Evolutionary conservation across 2,888 invertebrate genomes (phyloP).

Genomic region (Thera obeliscata): DNA sequence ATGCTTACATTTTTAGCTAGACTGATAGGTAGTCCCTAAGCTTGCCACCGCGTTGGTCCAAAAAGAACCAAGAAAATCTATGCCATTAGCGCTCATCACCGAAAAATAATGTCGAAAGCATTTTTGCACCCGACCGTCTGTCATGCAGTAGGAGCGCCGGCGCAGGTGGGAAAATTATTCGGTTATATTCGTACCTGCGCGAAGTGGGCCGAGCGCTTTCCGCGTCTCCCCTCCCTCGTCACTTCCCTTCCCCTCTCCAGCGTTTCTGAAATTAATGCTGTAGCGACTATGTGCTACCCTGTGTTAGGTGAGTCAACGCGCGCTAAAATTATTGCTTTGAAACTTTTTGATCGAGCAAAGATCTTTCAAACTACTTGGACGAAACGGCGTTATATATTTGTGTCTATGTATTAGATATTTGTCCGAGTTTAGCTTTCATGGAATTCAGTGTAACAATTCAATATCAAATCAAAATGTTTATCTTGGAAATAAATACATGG

Average conservation of each 20-base stretch:
- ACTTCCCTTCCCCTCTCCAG: conserved; percentile 33
- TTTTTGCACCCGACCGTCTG: conserved; percentile 50
- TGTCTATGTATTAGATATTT: not conserved
- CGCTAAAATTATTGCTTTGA: conserved; percentile 8
- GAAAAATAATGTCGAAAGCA: conserved; percentile 11
- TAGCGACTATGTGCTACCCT: conserved; percentile 1
- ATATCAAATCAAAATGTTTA: too few relatives aligned
- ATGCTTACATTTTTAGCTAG: too few relatives aligned
- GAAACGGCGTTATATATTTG: not conserved
- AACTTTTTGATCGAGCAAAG: not conserved
- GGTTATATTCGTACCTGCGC: conserved; percentile 78
- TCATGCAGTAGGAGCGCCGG: conserved; percentile 50
- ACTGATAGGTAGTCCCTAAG: too few relatives aligned
- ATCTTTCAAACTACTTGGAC: not conserved
- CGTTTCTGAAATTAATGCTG: not conserved
- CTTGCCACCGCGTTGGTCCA: too few relatives aligned
- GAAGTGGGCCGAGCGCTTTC: conserved; percentile 77
- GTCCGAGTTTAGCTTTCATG: not conserved
- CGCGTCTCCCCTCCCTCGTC: conserved; percentile 50
- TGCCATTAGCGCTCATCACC: too few relatives aligned
- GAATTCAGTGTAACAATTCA: too few relatives aligned
- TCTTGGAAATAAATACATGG: too few relatives aligned
- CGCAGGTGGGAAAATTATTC: conserved; percentile 79
- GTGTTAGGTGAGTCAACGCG: conserved; percentile 19
- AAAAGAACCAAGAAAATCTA: too few relatives aligned